Evolutionary conservation across 2,113 vertebrate genomes (phyloP).

Genomic region (Brienomyrus brachyistius): DNA sequence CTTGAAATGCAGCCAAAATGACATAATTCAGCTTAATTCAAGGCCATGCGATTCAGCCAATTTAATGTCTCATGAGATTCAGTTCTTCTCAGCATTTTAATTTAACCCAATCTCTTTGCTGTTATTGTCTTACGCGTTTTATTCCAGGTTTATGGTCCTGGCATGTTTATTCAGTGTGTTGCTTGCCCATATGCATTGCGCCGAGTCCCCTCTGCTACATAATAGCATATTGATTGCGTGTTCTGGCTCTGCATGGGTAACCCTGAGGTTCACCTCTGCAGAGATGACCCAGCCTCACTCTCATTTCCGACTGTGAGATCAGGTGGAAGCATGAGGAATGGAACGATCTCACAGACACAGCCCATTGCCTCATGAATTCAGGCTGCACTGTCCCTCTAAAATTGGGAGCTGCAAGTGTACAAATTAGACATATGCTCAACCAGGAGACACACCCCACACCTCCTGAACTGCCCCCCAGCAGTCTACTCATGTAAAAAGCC

Average conservation of each 20-base stretch:
- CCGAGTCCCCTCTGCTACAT: background rate
- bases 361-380: background rate
- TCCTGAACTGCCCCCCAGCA: background rate
- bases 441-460: background rate
- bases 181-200: background rate
- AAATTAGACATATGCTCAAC: background rate
- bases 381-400: background rate
- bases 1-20: background rate
- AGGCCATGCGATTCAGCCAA: background rate
- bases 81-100: background rate
- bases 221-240: background rate
- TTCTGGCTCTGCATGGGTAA: background rate
- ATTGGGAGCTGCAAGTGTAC: background rate
- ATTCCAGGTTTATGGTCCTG: background rate
- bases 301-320: background rate
- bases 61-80: background rate
- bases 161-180: background rate
- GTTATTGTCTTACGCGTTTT: background rate
- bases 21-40: background rate
- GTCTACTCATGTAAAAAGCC: background rate
- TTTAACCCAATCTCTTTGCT: background rate
- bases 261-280: background rate
- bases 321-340: background rate
- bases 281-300: background rate
- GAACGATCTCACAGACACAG: background rate